These are phyloP conservation scores for Xylota sylvarum DNA, from an alignment of 2,888 invertebrate species.

Conservation along the genomic window DNA sequence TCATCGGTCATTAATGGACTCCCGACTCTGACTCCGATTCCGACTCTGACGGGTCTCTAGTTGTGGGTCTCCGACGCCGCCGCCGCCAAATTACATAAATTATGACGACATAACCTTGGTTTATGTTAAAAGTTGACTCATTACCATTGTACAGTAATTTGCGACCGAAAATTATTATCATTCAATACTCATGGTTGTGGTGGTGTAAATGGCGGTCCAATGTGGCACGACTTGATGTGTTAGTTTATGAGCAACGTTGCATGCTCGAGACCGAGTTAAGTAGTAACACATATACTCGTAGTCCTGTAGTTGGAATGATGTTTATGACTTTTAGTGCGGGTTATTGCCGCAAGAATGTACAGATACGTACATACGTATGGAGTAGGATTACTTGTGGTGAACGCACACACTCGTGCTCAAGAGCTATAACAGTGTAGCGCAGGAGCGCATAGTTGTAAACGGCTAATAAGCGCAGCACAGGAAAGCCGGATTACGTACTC, in stretches of 20 bases:
- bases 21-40: not conserved
- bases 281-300: not conserved
- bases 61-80: no score
- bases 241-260: constrained; percentile 13
- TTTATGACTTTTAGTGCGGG: constrained; percentile 21
- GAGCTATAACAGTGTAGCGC: not conserved
- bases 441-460: constrained; percentile 24
- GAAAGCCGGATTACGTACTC: constrained; percentile 2
- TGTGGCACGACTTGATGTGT: constrained; percentile 10
- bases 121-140: constrained; percentile 44
- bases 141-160: constrained; percentile 19
- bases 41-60: not conserved
- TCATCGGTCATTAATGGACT: constrained; percentile 51
- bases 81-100: constrained; percentile 21
- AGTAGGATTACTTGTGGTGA: not conserved
- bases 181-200: constrained; percentile 30
- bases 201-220: constrained; percentile 1
- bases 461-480: constrained; percentile 38
- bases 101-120: constrained; percentile 60
- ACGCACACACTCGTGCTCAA: not conserved
- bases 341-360: not conserved
- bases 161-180: constrained; percentile 47
- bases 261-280: constrained; percentile 8
- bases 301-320: constrained; percentile 1
- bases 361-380: not conserved